Base-by-base conservation (phyloP, 1,140 invertebrate species). In the Drosophila nikananu region DNA sequence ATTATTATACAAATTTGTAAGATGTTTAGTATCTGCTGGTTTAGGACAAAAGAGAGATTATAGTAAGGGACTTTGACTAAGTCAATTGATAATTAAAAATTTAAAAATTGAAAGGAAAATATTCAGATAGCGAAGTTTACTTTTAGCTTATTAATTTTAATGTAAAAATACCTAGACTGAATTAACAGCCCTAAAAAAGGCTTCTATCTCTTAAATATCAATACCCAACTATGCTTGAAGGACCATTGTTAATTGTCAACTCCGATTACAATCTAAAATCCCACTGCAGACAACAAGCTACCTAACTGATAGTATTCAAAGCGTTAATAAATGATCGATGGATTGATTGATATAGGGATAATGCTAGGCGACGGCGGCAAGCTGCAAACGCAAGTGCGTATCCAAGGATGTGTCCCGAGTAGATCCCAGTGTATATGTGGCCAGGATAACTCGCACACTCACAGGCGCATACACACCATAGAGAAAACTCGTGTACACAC, bases 401-500 rank as follows among this genome's bases (percentile, higher is more conserved):
- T 46, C 32, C n/a, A 30, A 30, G 63, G 64, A 71, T 55, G 42
- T 68, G 37, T 54, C 27, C 48, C 35, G n/a, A 70, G 35, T 52
- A 44, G 66, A 49, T 54, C 37, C 67, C 37, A 66, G 62, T 62
- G 37, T 46, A 44, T 46, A 23, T 59, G 37, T 59, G 55, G 64
- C 60, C 54, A 55, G 59, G 27, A 75, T 75, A 81, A 62, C 48
- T 32, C 39, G 27, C 30, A 72, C 49, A 35, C 62, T 13, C 17
- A 21, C 41, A 32, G 7, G 15, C 21, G 27, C 13, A 37, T 7
- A 17, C n/a, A 27, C 13, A 21, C 17, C 67, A 54, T 66, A 46
- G 19, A 54, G 49, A 71, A 67, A 68, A 55, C 63, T 21, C 62
- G 63, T 70, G 48, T 70, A 70, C 66, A 70, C 66, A 70, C 62